A percentile compares a stretch with the other conserved stretches of the same genome.
phyloP scores from a whole-genome alignment of 1,140 invertebrate species.

The Monomorium pharaonis region DNA sequence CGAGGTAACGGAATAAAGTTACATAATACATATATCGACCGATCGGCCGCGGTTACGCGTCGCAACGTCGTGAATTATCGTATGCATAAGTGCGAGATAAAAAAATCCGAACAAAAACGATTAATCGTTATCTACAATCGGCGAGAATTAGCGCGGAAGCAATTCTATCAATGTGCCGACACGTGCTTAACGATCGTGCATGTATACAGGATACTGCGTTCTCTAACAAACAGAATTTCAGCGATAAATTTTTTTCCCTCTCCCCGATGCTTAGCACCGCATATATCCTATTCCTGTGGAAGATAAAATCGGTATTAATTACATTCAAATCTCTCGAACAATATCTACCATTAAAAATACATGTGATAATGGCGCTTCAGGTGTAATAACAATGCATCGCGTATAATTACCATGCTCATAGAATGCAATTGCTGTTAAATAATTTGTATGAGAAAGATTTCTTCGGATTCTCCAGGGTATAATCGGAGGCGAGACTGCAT shows the following conservation, averaged over 20 bases:
- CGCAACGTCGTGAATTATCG: constrained; percentile 41
- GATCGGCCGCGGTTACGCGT: constrained; percentile 30
- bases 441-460: background rate
- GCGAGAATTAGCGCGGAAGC: constrained; percentile 14
- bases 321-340: background rate
- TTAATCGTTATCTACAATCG: constrained; percentile 20
- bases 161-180: constrained; percentile 3
- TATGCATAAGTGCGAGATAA: background rate
- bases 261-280: background rate
- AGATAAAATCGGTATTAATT: constrained; percentile 4
- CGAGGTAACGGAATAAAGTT: constrained; percentile 56
- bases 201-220: background rate
- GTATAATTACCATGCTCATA: background rate
- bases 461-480: background rate
- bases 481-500: background rate
- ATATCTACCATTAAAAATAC: background rate
- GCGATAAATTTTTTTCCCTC: background rate
- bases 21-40: constrained; percentile 62
- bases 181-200: background rate
- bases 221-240: background rate
- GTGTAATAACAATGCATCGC: background rate
- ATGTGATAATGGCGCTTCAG: background rate
- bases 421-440: background rate
- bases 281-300: background rate
- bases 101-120: constrained; percentile 3